Evolutionary conservation across 2,113 vertebrate genomes (phyloP), one percentile per base, ranked within the genome.

Genomic region (Coturnix japonica): DNA sequence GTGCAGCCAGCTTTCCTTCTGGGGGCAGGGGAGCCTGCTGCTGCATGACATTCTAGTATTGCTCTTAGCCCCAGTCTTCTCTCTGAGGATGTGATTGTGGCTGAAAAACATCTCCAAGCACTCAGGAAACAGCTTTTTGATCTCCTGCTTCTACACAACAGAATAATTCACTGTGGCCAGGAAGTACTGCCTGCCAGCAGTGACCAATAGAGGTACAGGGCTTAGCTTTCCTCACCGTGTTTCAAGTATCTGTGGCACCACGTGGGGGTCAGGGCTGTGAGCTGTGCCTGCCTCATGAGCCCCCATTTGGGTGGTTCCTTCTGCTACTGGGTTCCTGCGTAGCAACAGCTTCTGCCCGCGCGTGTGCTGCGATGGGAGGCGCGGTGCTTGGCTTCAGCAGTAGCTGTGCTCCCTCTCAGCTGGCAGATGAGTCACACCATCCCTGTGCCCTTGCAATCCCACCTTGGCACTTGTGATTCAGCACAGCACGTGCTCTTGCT

Each of bases 301-400:
- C 64, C 60, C 59, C 57, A 11, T 75, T 37, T 10, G 75, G 67
- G 30, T 70, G 81, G 81, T 56, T 81, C 21, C 87, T 56, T 46
- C 30, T 31, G 51, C 51, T 15, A 9, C 28, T 14, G 15, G 53
- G 28, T 54, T 31, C 53, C 28, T 30, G 53, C 16, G 6, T 28
- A 94, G 94, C 87, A 93, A 85, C 90, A 93, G 90, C 77, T 83
- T 63, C 91, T 94, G 90, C 87, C 85, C 71, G 72, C 39, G 82
- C 41, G 3, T 49, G 7, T 8, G 8, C 37, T 44, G 61, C 57
- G 78, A 81, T 87, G 51, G 51, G 8, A 86, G 41, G 67, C 51
- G 26, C 22, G 56, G 71, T 22, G 47, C 85, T 93, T 89, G 81
- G 84, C 75, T 89, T 89, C 92, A 65, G 71, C 90, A 78, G 94